A percentile compares a stretch with the other conserved stretches of the same genome.
phyloP scores from a whole-genome alignment of 2,113 vertebrate species.

The Stomatorhinus ivindoensis region DNA sequence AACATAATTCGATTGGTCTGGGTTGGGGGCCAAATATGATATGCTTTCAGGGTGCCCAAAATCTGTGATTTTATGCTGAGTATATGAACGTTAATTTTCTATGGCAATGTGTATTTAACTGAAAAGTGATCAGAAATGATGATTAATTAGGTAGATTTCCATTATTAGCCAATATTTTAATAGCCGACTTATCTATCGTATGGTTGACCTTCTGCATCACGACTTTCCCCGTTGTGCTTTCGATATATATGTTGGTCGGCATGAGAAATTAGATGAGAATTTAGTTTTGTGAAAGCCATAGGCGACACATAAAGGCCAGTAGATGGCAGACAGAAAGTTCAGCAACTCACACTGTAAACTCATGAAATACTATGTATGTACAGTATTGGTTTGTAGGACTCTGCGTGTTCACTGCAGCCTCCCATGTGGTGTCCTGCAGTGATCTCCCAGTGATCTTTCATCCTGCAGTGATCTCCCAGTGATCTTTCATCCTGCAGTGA shows the following conservation, averaged over 20 bases:
- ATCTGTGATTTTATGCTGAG: background rate
- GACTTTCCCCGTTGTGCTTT: background rate
- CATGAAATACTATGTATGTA: background rate
- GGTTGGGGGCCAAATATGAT: too few relatives aligned
- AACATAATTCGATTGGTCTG: background rate
- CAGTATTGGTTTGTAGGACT: background rate
- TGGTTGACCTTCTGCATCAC: background rate
- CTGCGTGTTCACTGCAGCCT: background rate
- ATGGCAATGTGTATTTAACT: background rate
- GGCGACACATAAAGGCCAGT: background rate
- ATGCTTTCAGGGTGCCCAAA: background rate
- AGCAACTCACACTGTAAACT: background rate
- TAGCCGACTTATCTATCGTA: background rate
- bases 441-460: background rate
- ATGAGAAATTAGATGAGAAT: background rate
- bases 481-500: too few relatives aligned
- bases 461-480: background rate
- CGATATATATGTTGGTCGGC: background rate
- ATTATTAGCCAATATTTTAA: too few relatives aligned
- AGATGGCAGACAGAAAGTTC: background rate
- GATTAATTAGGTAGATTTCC: background rate
- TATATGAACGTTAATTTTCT: conserved; percentile 3
- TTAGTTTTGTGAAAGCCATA: background rate
- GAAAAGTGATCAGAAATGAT: background rate
- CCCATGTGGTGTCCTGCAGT: background rate